phyloP scores from a whole-genome alignment of 2,113 vertebrate species.

The Balaenoptera acutorostrata region DNA sequence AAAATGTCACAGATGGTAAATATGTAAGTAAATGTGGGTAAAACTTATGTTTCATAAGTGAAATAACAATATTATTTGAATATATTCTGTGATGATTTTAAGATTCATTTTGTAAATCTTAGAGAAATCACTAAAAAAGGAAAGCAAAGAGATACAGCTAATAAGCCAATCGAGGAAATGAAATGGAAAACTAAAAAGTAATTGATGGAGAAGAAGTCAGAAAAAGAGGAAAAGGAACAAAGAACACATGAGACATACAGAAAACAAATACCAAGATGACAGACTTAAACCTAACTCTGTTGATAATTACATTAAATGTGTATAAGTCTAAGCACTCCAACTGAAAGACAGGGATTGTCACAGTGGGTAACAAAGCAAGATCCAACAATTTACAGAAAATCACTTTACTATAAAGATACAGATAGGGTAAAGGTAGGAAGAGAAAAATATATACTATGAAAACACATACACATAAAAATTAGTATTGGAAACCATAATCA shows the following conservation, averaged over 20 bases:
- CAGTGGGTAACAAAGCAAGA: background rate
- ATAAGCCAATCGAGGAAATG: background rate
- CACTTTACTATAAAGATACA: background rate
- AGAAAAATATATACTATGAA: background rate
- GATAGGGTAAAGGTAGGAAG: background rate
- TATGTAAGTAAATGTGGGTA: background rate
- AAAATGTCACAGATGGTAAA: background rate
- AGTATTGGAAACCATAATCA: background rate
- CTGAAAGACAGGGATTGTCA: background rate
- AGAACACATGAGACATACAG: background rate
- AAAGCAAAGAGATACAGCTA: background rate
- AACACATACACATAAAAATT: background rate
- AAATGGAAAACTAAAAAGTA: background rate
- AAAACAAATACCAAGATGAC: background rate
- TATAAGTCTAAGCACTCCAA: background rate
- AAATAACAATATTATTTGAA: background rate
- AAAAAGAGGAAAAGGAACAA: background rate
- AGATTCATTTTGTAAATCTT: background rate
- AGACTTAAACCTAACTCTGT: background rate
- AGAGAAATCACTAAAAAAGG: background rate
- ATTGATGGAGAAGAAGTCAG: background rate
- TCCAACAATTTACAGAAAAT: background rate
- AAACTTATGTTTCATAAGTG: background rate
- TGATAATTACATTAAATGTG: background rate
- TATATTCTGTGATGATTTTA: background rate